These are phyloP conservation scores for Sphaerophoria taeniata DNA, from an alignment of 2,888 invertebrate genomes.

Conservation along the genomic window DNA sequence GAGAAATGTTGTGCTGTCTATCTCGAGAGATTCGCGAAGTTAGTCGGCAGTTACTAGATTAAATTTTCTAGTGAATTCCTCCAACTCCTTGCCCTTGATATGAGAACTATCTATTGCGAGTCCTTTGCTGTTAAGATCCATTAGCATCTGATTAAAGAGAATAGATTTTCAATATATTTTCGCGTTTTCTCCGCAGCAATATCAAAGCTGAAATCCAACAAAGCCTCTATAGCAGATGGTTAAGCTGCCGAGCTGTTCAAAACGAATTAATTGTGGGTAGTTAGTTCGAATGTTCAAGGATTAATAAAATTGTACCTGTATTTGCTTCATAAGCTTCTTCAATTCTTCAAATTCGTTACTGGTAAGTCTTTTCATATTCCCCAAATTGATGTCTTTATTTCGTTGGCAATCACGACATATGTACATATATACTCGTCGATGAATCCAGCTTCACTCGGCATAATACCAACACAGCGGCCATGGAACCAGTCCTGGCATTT, in stretches of 20 bases:
- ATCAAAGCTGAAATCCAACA: no score
- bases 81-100: slow-evolving; percentile 91
- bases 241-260: no score
- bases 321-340: slow-evolving; percentile 93
- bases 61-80: slow-evolving; percentile 93
- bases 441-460: slow-evolving; percentile 96
- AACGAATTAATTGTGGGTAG: no score
- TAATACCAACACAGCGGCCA: no score
- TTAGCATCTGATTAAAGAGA: slow-evolving; percentile 89
- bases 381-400: slow-evolving; percentile 93
- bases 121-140: slow-evolving; percentile 94
- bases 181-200: no score
- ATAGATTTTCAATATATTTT: background rate
- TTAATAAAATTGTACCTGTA: slow-evolving; percentile 87
- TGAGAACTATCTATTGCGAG: slow-evolving; percentile 92
- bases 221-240: no score
- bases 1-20: slow-evolving; percentile 91
- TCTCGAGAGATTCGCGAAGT: slow-evolving; percentile 91
- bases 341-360: slow-evolving; percentile 92
- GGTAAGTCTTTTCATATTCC: slow-evolving; percentile 93
- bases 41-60: slow-evolving; percentile 90
- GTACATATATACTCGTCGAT: slow-evolving; percentile 98
- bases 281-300: no score
- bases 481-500: no score
- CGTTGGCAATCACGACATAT: slow-evolving; percentile 98